Evolutionary conservation across 2,888 invertebrate species (phyloP).

Genomic region (Microplitis manilae): DNA sequence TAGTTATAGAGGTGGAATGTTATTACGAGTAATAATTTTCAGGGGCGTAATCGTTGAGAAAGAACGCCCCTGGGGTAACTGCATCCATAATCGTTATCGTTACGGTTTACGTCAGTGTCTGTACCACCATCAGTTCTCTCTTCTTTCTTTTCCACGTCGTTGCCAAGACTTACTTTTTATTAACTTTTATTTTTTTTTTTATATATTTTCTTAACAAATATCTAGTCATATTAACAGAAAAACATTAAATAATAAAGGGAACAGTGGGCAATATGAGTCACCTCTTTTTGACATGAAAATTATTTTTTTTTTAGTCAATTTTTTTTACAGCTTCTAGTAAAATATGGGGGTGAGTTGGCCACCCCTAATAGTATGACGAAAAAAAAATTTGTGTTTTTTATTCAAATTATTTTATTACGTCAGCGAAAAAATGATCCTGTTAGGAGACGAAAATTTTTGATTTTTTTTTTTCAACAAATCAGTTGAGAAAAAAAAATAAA

Average conservation of each 20-base stretch:
- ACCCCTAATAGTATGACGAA: no score
- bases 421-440: no score
- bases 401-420: no score
- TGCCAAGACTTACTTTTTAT: slow-evolving; percentile 35
- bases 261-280: no score
- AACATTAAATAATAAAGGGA: slow-evolving; percentile 13
- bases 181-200: slow-evolving; percentile 26
- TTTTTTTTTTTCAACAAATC: no score
- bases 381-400: no score
- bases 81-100: slow-evolving; percentile 72
- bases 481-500: no score
- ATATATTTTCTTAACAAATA: neutral
- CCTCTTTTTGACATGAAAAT: no score
- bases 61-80: slow-evolving; percentile 67
- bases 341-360: no score
- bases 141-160: slow-evolving; percentile 40
- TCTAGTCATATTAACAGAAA: slow-evolving; percentile 16
- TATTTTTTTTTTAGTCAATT: no score
- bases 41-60: slow-evolving; percentile 71
- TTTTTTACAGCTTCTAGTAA: no score
- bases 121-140: slow-evolving; percentile 52
- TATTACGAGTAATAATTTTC: slow-evolving; percentile 71
- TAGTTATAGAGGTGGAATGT: slow-evolving; percentile 68
- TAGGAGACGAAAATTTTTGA: no score
- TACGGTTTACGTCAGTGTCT: slow-evolving; percentile 70